Percentiles rank a stretch among this genome's conserved stretches.
Conservation (phyloP, 2,113 vertebrate species). For the Chinchilla lanigera region DNA sequence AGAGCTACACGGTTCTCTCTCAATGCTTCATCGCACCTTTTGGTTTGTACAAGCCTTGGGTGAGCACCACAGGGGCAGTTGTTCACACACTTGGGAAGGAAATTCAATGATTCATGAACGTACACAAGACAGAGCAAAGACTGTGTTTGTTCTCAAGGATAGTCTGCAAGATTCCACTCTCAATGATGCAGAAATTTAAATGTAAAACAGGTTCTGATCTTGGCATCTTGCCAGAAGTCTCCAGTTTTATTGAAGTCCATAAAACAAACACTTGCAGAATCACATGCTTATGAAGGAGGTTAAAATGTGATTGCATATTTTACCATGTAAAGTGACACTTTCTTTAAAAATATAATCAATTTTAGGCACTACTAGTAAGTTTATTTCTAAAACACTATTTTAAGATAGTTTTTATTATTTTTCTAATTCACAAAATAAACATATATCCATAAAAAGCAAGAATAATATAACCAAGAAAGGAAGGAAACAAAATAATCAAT, state of each 20-base stretch:
- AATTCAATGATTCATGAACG: constrained; percentile 56
- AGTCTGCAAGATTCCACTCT: background rate
- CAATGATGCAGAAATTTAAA: constrained; percentile 45
- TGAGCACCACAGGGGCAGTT: background rate
- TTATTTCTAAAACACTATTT: background rate
- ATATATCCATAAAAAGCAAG: background rate
- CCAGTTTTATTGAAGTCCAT: constrained; percentile 10
- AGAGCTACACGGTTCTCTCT: background rate
- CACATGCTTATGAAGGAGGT: background rate
- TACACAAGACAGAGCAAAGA: constrained; percentile 20
- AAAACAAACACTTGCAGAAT: background rate
- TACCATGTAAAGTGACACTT: background rate
- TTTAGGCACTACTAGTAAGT: background rate
- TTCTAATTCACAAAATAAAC: constrained; percentile 41
- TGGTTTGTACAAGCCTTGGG: background rate
- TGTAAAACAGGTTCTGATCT: constrained; percentile 45
- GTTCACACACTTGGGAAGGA: background rate
- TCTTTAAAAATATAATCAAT: background rate
- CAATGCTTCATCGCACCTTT: background rate
- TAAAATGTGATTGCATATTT: background rate
- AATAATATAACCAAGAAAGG: background rate
- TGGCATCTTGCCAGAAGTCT: constrained; percentile 29
- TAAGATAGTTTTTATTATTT: background rate
- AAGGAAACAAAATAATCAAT: background rate
- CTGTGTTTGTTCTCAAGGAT: background rate